These are phyloP conservation scores for Drosophila emarginata DNA, from an alignment of 2,888 invertebrate species.

Conservation along the genomic window DNA sequence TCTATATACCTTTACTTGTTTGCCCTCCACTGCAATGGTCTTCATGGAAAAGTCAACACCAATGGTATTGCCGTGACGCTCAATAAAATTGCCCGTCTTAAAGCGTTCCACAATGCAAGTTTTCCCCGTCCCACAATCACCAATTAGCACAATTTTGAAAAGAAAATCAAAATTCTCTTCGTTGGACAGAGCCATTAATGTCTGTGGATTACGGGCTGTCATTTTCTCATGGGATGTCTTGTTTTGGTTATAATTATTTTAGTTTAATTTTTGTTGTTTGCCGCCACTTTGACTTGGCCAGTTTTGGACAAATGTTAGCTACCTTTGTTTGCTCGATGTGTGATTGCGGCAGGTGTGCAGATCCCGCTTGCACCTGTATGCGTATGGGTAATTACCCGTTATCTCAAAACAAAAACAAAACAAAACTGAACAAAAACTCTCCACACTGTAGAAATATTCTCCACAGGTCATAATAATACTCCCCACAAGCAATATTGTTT, in stretches of 20 bases:
- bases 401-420: constrained; percentile 5
- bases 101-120: constrained; percentile 98
- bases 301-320: not conserved
- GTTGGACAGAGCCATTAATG: constrained; percentile 87
- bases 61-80: constrained; percentile 97
- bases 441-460: not conserved
- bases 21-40: constrained; percentile 95
- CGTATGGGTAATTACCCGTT: constrained; percentile 1
- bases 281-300: too few species aligned
- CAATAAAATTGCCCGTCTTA: constrained; percentile 97
- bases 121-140: constrained; percentile 95
- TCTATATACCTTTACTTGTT: constrained; percentile 92
- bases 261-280: not conserved
- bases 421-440: constrained; percentile 6
- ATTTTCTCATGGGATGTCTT: constrained; percentile 79
- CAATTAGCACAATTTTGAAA: constrained; percentile 96
- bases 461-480: constrained; percentile 1
- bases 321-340: too few species aligned
- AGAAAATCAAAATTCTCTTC: constrained; percentile 96
- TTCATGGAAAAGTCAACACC: constrained; percentile 99
- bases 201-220: constrained; percentile 89
- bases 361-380: constrained; percentile 14
- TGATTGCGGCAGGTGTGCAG: constrained; percentile 18
- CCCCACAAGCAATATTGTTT: not conserved
- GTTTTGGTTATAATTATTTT: not conserved